Percentiles rank a stretch among this genome's conserved stretches.
Conservation (phyloP, 2,888 invertebrate species). For the Tenthredo livida region DNA sequence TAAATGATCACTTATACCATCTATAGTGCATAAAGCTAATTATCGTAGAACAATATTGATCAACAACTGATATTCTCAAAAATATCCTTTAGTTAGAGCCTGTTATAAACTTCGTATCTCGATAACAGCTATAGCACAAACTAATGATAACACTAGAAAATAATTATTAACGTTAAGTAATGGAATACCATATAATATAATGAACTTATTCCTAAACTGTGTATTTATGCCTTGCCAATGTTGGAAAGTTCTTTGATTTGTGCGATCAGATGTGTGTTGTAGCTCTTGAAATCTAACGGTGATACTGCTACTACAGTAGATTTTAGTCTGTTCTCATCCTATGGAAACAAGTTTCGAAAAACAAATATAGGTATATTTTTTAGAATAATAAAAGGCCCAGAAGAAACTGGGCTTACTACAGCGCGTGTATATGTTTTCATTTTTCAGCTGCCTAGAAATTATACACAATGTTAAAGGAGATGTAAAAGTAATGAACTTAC, state of each 20-base stretch:
- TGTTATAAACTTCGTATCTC: background rate
- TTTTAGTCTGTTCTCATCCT: conserved; percentile 92
- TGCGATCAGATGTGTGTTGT: conserved; percentile 85
- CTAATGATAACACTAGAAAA: background rate
- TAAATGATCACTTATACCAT: background rate
- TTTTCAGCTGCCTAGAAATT: background rate
- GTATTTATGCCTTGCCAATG: conserved; percentile 74
- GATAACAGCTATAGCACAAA: background rate
- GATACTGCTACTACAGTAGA: conserved; percentile 85
- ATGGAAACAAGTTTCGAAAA: conserved; percentile 72
- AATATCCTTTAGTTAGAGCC: background rate
- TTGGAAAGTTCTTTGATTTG: conserved; percentile 85
- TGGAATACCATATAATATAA: background rate
- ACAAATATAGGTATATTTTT: background rate
- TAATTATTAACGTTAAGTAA: background rate
- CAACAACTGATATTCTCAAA: conserved; percentile 1
- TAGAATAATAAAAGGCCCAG: background rate
- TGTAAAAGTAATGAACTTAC: conserved; percentile 80
- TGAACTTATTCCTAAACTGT: background rate
- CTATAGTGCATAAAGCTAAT: background rate
- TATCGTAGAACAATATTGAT: background rate
- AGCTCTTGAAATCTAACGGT: conserved; percentile 88
- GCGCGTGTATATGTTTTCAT: background rate
- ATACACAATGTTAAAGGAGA: conserved; percentile 43
- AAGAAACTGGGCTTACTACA: background rate